Evolutionary conservation across 2,113 vertebrate species (phyloP).

Genomic region (Psittacara wagleri): DNA sequence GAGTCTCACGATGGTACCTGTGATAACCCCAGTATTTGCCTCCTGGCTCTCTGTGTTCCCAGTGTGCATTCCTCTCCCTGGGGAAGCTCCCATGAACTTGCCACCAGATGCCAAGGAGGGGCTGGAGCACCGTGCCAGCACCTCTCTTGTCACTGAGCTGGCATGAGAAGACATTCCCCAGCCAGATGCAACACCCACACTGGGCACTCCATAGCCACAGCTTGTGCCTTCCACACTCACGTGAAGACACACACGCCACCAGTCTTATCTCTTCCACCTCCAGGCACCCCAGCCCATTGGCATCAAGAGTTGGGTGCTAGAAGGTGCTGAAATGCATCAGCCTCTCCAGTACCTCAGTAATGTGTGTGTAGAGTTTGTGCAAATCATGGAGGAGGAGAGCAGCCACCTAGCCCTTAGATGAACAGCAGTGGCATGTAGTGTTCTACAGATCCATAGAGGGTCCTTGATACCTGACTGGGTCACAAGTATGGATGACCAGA

Average conservation of each 20-base stretch:
- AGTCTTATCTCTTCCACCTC: neutral
- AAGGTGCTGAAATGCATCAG: neutral
- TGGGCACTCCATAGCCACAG: neutral
- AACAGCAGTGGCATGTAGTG: neutral
- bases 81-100: neutral
- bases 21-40: conserved; percentile 32
- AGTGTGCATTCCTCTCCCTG: neutral
- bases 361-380: neutral
- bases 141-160: neutral
- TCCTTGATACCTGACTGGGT: neutral
- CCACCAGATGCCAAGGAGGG: neutral
- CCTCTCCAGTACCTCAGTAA: neutral
- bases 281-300: neutral
- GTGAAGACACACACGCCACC: neutral
- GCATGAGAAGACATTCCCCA: neutral
- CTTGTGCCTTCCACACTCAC: neutral
- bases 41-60: neutral
- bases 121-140: neutral
- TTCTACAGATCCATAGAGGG: neutral
- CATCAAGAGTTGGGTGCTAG: neutral
- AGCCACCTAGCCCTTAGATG: neutral
- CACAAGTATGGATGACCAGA: neutral
- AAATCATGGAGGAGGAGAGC: neutral
- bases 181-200: neutral
- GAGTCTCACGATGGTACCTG: conserved; percentile 34